Evolutionary conservation across 2,113 vertebrate species (phyloP).

Genomic region (Callithrix jacchus): DNA sequence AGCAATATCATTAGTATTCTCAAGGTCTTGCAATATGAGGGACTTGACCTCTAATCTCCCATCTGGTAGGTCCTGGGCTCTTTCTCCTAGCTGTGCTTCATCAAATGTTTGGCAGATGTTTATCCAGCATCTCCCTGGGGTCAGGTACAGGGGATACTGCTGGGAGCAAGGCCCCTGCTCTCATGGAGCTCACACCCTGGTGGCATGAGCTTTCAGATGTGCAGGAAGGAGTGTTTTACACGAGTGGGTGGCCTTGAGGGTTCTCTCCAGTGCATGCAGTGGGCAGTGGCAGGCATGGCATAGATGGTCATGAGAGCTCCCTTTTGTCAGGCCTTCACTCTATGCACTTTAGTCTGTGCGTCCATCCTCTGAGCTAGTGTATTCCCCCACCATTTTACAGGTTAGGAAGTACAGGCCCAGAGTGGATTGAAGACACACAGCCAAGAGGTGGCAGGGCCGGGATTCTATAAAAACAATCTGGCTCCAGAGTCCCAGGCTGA

Average conservation of each 20-base stretch:
- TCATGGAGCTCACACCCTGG: background rate
- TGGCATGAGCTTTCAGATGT: background rate
- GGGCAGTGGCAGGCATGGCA: background rate
- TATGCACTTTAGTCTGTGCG: background rate
- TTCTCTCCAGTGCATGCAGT: background rate
- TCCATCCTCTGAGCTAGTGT: background rate
- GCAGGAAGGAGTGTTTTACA: background rate
- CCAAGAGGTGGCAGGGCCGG: background rate
- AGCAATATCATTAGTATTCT: background rate
- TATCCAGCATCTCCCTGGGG: background rate
- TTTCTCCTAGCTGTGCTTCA: background rate
- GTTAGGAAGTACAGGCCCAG: background rate
- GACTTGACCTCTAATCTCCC: background rate
- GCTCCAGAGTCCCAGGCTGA: background rate
- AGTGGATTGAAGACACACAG: background rate
- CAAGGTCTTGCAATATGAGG: background rate
- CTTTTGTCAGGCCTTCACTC: background rate
- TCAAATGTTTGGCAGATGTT: background rate
- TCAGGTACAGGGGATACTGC: background rate
- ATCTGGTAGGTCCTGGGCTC: background rate
- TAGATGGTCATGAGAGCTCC: background rate
- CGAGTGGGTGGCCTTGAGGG: background rate
- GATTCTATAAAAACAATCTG: background rate
- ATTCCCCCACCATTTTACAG: no score
- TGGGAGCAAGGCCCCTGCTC: background rate